Evolutionary conservation across 64 coral and sea anemone genomes (phyloP).

Genomic region (Cladopsammia gracilis): DNA sequence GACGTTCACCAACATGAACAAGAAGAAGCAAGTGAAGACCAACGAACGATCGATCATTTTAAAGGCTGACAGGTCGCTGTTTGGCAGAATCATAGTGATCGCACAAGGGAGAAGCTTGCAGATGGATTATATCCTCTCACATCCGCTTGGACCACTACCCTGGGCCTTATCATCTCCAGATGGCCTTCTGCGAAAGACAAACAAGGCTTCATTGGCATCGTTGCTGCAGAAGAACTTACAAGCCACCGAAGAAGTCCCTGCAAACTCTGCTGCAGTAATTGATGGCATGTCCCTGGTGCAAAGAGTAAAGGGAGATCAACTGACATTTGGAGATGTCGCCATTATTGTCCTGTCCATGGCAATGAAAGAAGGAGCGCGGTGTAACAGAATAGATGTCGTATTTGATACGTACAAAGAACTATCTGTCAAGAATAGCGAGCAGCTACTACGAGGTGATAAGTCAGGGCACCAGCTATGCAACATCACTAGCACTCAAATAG

Average conservation of each 20-base stretch:
- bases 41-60: conserved; percentile 35
- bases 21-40: conserved; percentile 40
- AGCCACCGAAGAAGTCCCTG: neutral
- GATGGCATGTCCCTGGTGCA: conserved; percentile 69
- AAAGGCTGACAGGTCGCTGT: conserved; percentile 52
- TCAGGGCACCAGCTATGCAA: neutral
- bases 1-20: conserved; percentile 46
- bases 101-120: conserved; percentile 24
- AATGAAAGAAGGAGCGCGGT: conserved; percentile 34
- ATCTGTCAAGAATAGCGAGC: conserved; percentile 63
- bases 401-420: conserved; percentile 45
- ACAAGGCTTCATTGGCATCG: conserved; percentile 24
- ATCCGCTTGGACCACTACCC: conserved; percentile 52
- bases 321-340: conserved; percentile 61
- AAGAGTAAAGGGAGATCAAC: conserved; percentile 34
- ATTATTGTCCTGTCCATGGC: conserved; percentile 28
- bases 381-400: too few species aligned
- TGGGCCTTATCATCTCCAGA: conserved; percentile 19
- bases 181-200: conserved; percentile 24
- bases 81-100: conserved; percentile 30
- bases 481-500: conserved; percentile 3
- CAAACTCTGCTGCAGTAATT: conserved; percentile 20
- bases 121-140: conserved; percentile 23
- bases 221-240: neutral
- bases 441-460: neutral